These are phyloP conservation scores for Protobothrops flavoviridis DNA, from an alignment of 2,113 vertebrate species.

Conservation along the genomic window DNA sequence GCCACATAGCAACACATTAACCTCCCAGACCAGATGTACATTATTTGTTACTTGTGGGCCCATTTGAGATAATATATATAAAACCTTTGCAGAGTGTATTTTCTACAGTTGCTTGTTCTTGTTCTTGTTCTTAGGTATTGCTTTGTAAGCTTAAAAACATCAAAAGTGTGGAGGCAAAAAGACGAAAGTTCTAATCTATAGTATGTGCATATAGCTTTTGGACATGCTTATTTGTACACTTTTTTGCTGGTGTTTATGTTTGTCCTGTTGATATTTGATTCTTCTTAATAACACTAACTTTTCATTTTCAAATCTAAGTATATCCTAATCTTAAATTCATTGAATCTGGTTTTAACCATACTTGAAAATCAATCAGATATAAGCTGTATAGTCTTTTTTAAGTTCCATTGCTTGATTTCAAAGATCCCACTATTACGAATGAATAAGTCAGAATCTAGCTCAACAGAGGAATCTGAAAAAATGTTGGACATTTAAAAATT, in stretches of 20 bases:
- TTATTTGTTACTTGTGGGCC: not conserved
- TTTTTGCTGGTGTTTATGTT: not conserved
- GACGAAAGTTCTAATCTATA: not conserved
- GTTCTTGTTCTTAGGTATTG: not conserved
- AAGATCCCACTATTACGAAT: not conserved
- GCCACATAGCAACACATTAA: not conserved
- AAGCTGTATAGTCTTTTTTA: not conserved
- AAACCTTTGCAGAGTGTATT: not conserved
- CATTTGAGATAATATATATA: not conserved
- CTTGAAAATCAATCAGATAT: not conserved
- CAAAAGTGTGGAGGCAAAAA: not conserved
- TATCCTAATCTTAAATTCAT: not conserved
- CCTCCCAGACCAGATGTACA: not conserved
- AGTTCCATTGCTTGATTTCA: not conserved
- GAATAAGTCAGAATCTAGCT: not conserved
- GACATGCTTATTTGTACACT: not conserved
- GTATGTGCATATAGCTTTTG: not conserved
- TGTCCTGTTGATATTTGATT: not conserved
- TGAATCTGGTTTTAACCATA: not conserved
- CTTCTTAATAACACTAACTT: not conserved
- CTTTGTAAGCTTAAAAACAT: not conserved
- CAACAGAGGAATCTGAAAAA: not conserved
- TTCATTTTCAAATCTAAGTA: not conserved
- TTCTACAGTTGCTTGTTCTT: not conserved
- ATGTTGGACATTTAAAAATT: not conserved